Percentiles rank a stretch among this genome's conserved stretches.
These are phyloP conservation scores for Acropternis orthonyx DNA, from an alignment of 2,797 vertebrate species.

Conservation along the genomic window DNA sequence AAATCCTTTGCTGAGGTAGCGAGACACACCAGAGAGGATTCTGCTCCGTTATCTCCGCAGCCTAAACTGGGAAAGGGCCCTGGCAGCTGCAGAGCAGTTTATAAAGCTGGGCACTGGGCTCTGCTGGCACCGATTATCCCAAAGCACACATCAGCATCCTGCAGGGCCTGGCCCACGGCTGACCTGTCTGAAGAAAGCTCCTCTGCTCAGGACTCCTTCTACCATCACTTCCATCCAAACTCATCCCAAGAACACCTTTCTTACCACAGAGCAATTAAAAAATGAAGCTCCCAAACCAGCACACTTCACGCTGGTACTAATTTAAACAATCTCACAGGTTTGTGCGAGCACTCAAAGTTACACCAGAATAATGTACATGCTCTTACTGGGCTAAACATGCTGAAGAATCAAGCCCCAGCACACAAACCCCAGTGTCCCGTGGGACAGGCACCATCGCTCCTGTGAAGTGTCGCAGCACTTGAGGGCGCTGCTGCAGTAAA, in stretches of 20 bases:
- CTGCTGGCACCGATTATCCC: neutral
- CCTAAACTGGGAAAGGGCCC: neutral
- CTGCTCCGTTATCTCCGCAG: neutral
- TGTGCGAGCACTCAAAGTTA: neutral
- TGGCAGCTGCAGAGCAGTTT: neutral
- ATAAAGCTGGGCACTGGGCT: neutral
- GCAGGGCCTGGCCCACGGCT: neutral
- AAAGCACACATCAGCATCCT: neutral
- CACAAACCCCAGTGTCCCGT: neutral
- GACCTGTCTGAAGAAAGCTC: neutral
- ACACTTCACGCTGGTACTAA: neutral
- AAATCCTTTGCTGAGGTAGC: neutral
- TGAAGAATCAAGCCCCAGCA: neutral
- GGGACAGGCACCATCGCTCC: neutral
- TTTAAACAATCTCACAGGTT: neutral
- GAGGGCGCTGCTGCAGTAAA: conserved; percentile 69
- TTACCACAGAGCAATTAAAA: neutral
- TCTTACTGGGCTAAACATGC: neutral
- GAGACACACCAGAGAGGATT: neutral
- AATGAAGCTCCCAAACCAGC: neutral
- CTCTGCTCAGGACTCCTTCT: neutral
- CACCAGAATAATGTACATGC: neutral
- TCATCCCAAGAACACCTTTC: neutral
- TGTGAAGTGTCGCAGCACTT: conserved; percentile 29
- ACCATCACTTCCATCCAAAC: neutral